Evolutionary conservation across 1,140 invertebrate species (phyloP), one percentile per base, ranked within the genome.

Genomic region (Daktulosphaira vitifoliae): DNA sequence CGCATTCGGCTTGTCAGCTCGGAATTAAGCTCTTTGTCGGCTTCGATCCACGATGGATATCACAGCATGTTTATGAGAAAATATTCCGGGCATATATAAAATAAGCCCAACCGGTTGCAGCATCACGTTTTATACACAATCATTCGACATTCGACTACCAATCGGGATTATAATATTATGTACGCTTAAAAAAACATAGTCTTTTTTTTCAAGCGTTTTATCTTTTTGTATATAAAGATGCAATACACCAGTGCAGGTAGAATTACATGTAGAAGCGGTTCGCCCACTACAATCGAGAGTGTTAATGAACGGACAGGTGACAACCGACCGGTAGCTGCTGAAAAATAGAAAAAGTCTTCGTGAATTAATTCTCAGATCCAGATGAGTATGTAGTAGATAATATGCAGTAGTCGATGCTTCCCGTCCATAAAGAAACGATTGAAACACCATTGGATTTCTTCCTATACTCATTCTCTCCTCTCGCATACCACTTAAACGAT

Each of bases 251-350:
- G 22, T n/a, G n/a, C n/a, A n/a, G n/a, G n/a, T n/a, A n/a, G n/a
- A n/a, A n/a, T n/a, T n/a, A 29, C 33, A 22, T 11, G 22, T 22
- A 38, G 23, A 59, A 33, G 29, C 29, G 29, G 56, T 48, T 62
- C 56, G 56, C 56, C 56, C 56, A 62, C 56, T n/a, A 62, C 56
- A 56, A 33, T 33, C 29, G 29, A 11, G 5, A 22, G 11, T 25
- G 56, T 62, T 62, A 62, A 62, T 62, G 56, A 62, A 62, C 42
- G 44, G 56, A 62, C 56, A 62, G 42, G 56, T 62, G 56, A 62
- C 56, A 62, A 62, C 56, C 42, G 26, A 33, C 29, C 29, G 29
- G 29, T 33, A 33, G 29, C 29, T 11, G 29, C 29, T 33, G 29
- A 33, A 6, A 33, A 33, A 33, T 33, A 6, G 5, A 33, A 33